phyloP scores from a whole-genome alignment of 1,140 invertebrate genomes.

The Plectrocnemia conspersa region DNA sequence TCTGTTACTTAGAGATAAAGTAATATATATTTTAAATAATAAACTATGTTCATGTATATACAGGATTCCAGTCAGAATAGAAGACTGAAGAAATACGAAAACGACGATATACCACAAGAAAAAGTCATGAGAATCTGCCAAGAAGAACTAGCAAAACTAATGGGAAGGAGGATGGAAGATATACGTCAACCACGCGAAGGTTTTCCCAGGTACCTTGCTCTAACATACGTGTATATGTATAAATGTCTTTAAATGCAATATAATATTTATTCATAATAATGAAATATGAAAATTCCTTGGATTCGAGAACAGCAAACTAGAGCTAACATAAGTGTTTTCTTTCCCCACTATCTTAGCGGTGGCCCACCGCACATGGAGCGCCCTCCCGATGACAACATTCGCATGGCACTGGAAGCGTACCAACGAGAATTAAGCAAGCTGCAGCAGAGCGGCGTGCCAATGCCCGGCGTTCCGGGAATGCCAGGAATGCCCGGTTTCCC shows the following conservation, averaged over 20 bases:
- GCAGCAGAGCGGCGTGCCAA: constrained; percentile 58
- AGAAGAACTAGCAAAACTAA: constrained; percentile 89
- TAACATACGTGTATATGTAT: no score
- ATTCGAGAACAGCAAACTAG: constrained; percentile 61
- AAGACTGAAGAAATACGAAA: constrained; percentile 79
- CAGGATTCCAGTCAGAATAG: constrained; percentile 64
- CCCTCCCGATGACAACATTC: constrained; percentile 70
- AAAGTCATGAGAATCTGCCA: constrained; percentile 96
- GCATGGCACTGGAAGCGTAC: constrained; percentile 86
- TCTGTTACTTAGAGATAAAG: no score
- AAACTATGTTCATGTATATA: no score
- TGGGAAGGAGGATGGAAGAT: constrained; percentile 72
- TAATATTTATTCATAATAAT: constrained; percentile 2
- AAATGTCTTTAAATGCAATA: not conserved
- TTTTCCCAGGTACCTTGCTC: constrained; percentile 58
- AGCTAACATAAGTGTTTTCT: constrained; percentile 66
- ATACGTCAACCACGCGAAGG: constrained; percentile 63
- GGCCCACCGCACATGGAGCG: constrained; percentile 61
- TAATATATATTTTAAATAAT: no score
- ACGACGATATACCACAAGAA: constrained; percentile 94
- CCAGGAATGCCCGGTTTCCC: constrained; percentile 48
- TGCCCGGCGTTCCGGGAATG: constrained; percentile 54
- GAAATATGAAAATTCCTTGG: constrained; percentile 20
- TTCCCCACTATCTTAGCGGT: constrained; percentile 77
- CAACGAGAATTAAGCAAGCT: constrained; percentile 85